Evolutionary conservation across 2,797 vertebrate genomes (phyloP).

Genomic region (Hydrolagus colliei): DNA sequence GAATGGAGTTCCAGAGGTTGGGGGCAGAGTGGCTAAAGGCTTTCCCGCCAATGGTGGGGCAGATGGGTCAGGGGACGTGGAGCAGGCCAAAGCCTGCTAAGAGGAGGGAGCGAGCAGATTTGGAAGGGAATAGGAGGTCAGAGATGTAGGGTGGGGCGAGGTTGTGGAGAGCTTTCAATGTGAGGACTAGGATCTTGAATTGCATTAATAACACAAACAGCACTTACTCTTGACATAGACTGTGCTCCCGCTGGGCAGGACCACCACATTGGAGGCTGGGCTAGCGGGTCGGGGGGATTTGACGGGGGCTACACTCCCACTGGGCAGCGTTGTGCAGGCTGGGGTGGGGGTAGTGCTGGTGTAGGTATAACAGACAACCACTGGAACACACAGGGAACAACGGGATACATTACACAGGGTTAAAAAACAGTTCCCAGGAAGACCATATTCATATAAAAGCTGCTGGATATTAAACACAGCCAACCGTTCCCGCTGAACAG

Average conservation of each 20-base stretch:
- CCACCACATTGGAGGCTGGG: conserved; percentile 89
- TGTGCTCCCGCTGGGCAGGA: conserved; percentile 92
- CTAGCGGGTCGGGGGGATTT: conserved; percentile 88
- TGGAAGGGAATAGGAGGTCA: too few relatives aligned
- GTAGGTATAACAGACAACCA: conserved; percentile 95
- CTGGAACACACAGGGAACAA: conserved; percentile 57
- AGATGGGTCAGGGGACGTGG: too few relatives aligned
- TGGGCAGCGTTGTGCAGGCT: conserved; percentile 73
- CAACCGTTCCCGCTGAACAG: too few relatives aligned
- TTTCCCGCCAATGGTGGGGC: too few relatives aligned
- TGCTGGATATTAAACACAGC: background rate
- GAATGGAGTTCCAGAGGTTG: too few relatives aligned
- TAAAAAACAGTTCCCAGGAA: background rate
- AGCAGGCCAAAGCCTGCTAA: too few relatives aligned
- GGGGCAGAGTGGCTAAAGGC: too few relatives aligned
- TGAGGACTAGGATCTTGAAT: too few relatives aligned
- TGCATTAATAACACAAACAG: conserved; percentile 35
- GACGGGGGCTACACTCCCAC: conserved; percentile 71
- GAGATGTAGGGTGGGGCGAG: too few relatives aligned
- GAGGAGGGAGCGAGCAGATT: too few relatives aligned
- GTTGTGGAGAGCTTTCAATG: too few relatives aligned
- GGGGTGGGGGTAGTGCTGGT: conserved; percentile 89
- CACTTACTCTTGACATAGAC: conserved; percentile 95
- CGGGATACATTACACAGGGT: background rate
- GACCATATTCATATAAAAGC: background rate